Percentiles rank a stretch among this genome's conserved stretches.
Conservation (phyloP, 2,113 vertebrate genomes). For the Saimiri boliviensis region DNA sequence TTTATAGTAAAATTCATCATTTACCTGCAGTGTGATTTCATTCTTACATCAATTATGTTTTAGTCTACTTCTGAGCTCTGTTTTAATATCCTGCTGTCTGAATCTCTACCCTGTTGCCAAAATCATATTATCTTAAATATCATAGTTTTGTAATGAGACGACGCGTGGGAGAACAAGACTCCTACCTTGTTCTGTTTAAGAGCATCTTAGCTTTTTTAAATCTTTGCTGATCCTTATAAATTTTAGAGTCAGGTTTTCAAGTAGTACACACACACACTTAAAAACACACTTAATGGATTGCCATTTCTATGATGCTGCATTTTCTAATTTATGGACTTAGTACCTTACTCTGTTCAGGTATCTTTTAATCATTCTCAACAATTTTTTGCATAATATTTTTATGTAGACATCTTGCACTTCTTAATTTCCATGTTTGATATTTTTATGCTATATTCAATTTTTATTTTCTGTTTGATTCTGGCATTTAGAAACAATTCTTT, state of each 20-base stretch:
- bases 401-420: not conserved
- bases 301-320: not conserved
- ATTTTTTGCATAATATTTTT: not conserved
- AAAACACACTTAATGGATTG: not conserved
- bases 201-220: not conserved
- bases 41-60: not conserved
- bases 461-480: not conserved
- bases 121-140: not conserved
- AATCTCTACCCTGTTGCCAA: not conserved
- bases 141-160: not conserved
- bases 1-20: not conserved
- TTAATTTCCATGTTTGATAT: not conserved
- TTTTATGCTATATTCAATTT: not conserved
- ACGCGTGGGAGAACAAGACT: not conserved
- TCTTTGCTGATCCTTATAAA: not conserved
- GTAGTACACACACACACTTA: not conserved
- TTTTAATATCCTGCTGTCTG: not conserved
- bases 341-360: not conserved
- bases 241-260: not conserved
- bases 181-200: not conserved
- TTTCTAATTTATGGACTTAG: not conserved
- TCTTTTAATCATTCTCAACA: not conserved
- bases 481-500: not conserved
- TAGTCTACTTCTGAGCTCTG: not conserved
- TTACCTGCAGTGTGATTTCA: not conserved